Base-by-base conservation (phyloP, 2,113 vertebrate species). In the rabbit (Oryctolagus cuniculus) region DNA sequence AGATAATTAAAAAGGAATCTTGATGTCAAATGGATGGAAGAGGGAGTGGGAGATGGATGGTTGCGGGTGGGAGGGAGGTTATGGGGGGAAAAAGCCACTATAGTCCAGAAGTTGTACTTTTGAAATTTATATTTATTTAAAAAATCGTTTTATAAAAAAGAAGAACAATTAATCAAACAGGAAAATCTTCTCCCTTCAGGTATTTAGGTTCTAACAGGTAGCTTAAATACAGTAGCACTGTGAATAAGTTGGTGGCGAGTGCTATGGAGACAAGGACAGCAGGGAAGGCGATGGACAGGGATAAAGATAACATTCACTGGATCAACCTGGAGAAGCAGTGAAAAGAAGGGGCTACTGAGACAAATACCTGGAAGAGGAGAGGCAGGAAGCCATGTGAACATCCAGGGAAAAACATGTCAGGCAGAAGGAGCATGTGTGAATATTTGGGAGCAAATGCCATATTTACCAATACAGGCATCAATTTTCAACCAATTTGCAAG, bases 401-500 rank as follows among this genome's bases (percentile, higher is more conserved):
- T 75, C n/a, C 22, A 6, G 2, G 4, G 9, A 80, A 36, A 5
- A 58, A 5, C 11, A 34, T 81, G 67, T 9, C 9, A 74, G n/a
- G 38, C 29, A 64, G 36, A 66, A 31, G 13, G 11, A 70, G 0
- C 53, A 6, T 29, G 4, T 31, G 69, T 12, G 15, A 86, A 19
- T 34, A 69, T 79, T 51, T 80, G 34, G 55, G 66, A 58, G 31
- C 38, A 80, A 38, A 38, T 10, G 5, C 19, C 6, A 12, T 13
- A 61, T 3, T 66, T 66, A 24, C 29, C 72, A 27, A 66, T 2
- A 77, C 5, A 73, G 7, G 10, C 24, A 36, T 64, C 25, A 44
- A 17, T 87, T 92, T 81, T 64, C 70, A 95, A 95, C 69, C 58
- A 24, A 3, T 78, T 69, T 89, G 38, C 17, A 88, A 70, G 24